phyloP scores from a whole-genome alignment of 2,888 invertebrate species.

The Agrochola macilenta region DNA sequence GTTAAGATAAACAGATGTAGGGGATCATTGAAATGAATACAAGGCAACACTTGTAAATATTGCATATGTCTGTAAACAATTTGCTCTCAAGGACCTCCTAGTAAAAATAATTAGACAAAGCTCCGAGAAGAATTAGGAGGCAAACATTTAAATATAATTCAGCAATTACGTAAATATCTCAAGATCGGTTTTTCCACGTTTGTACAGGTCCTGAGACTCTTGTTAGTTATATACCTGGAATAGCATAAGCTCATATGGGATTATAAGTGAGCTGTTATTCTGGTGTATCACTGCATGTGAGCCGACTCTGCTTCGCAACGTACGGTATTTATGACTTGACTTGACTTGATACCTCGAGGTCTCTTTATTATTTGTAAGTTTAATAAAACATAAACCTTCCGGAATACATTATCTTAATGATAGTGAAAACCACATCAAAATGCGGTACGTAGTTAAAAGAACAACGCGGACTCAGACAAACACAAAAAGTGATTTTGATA shows the following conservation, averaged over 20 bases:
- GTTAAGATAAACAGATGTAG: constrained; percentile 12
- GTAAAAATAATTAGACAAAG: not conserved
- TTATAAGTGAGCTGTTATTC: not conserved
- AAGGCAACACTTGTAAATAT: not conserved
- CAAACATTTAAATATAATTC: not conserved
- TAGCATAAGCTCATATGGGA: not conserved
- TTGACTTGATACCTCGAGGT: not conserved
- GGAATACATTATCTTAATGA: not conserved
- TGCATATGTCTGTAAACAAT: not conserved
- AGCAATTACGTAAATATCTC: not conserved
- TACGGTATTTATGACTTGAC: not conserved
- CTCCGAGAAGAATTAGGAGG: not conserved
- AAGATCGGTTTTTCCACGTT: not conserved
- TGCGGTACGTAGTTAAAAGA: not conserved
- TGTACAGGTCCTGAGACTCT: not conserved
- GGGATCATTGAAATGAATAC: not conserved
- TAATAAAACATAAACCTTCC: not conserved
- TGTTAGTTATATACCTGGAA: not conserved
- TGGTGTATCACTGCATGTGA: not conserved
- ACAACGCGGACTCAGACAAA: too few species aligned
- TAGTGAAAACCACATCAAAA: not conserved
- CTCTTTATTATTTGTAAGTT: not conserved
- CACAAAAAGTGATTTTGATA: not conserved
- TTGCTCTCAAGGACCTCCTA: not conserved
- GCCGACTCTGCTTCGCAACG: not conserved